phyloP scores from a whole-genome alignment of 2,113 vertebrate species.

The Patagioenas fasciata region DNA sequence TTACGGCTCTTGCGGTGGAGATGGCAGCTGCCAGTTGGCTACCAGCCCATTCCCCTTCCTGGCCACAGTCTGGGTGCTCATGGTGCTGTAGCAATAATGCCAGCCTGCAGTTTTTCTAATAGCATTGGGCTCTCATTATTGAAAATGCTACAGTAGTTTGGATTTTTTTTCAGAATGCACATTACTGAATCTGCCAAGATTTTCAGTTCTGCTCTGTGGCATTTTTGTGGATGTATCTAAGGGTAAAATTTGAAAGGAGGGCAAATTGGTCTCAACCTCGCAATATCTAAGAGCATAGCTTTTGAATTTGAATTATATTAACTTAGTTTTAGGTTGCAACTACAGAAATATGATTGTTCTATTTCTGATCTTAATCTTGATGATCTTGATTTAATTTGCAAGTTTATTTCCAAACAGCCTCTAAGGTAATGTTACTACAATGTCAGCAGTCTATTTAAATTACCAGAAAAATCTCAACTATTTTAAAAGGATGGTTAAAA shows the following conservation, averaged over 20 bases:
- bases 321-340: background rate
- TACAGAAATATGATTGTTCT: background rate
- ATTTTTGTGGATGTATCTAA: background rate
- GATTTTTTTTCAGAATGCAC: background rate
- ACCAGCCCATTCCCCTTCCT: background rate
- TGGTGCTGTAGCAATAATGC: rapidly evolving
- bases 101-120: background rate
- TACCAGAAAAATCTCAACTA: background rate
- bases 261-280: background rate
- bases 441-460: background rate
- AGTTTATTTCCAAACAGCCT: background rate
- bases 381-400: background rate
- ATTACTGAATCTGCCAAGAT: background rate
- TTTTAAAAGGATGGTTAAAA: background rate
- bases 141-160: background rate
- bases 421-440: background rate
- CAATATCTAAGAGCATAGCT: background rate
- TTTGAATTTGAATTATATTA: background rate
- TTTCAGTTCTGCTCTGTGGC: background rate
- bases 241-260: background rate
- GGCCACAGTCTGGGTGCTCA: rapidly evolving
- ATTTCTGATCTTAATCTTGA: background rate
- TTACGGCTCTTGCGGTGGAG: background rate
- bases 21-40: background rate
- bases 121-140: background rate